Conservation (phyloP, 1,140 invertebrate genomes). For the Archivesica marissinica region DNA sequence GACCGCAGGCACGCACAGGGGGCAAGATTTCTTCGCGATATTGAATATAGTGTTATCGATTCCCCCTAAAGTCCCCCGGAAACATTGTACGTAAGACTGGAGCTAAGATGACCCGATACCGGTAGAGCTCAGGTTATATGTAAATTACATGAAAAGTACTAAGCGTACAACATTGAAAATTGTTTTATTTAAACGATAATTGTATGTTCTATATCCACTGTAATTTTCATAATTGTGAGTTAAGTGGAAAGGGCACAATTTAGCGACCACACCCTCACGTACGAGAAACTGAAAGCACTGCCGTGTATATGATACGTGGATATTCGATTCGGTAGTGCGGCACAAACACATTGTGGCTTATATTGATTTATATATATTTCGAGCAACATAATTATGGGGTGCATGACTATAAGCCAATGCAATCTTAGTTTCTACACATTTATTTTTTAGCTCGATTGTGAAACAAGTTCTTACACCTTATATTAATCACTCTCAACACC, state of each 20-base stretch:
- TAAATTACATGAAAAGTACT: constrained; percentile 9
- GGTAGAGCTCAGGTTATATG: neutral
- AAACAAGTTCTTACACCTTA: no score
- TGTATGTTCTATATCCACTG: neutral
- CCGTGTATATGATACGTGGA: neutral
- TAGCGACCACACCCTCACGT: constrained; percentile 42
- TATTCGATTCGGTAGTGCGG: neutral
- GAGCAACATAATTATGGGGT: no score
- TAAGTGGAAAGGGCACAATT: constrained; percentile 12
- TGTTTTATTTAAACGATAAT: constrained; percentile 35
- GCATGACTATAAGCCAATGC: no score
- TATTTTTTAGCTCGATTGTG: no score
- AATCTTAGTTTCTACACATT: no score
- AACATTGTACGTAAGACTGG: neutral
- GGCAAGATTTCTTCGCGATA: constrained; percentile 1
- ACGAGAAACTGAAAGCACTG: constrained; percentile 23
- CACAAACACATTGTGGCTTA: neutral
- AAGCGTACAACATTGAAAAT: neutral
- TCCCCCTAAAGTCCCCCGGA: constrained; percentile 37
- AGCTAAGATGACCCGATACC: constrained; percentile 3
- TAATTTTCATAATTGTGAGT: neutral
- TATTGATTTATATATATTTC: no score
- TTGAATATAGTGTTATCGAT: neutral
- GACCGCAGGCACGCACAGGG: neutral
- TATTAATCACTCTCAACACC: no score